Base-by-base conservation (phyloP, 2,888 invertebrate genomes). In the Muschampia staudingeri region DNA sequence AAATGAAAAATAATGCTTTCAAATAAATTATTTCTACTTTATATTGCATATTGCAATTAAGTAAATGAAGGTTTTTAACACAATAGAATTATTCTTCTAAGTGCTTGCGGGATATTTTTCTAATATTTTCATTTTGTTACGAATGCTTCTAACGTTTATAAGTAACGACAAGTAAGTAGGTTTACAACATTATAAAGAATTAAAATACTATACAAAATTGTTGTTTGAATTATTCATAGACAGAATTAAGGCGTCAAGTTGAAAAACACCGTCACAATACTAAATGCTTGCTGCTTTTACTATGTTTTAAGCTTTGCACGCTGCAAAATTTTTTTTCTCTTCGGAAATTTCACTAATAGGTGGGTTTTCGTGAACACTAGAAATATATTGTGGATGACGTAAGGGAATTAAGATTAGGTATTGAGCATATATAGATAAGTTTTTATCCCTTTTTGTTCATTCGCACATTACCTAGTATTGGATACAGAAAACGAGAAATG, bases 11-110 rank as follows among this genome's bases (percentile, higher is more conserved):
- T 72, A 71, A 42, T 42, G 67, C 67, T 69, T 69, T 69, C 37
- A 37, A 69, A 69, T 37, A 69, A 67, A 56, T 56, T 61, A 61
- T 61, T 61, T 30, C n/a, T 69, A 69, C n/a, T 69, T 69, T 69
- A 37, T 69, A 69, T 37, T 69, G 16, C n/a, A 69, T 37, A 69
- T 37, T 69, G 34, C 67, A 69, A 69, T 69, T n/a, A 69, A 16
- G 67, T 69, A 37, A 69, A 69, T 69, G 34, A 34, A 69, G 9
- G 37, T 69, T 69, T 37, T 69, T 69, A 25, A n/a, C 67, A 69
- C 16, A 25, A 69, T 34, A 37, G 12, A 4, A 34, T 34, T 37
- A 69, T 69, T 9, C 12, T 37, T 69, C 12, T 30, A 37, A 34
- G 67, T 34, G 34, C 34, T 37, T 69, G 25, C 16, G 37, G 12